A percentile compares a stretch with the other conserved stretches of the same genome.
Evolutionary conservation across 2,888 invertebrate genomes (phyloP).

Genomic region (Celastrina argiolus): DNA sequence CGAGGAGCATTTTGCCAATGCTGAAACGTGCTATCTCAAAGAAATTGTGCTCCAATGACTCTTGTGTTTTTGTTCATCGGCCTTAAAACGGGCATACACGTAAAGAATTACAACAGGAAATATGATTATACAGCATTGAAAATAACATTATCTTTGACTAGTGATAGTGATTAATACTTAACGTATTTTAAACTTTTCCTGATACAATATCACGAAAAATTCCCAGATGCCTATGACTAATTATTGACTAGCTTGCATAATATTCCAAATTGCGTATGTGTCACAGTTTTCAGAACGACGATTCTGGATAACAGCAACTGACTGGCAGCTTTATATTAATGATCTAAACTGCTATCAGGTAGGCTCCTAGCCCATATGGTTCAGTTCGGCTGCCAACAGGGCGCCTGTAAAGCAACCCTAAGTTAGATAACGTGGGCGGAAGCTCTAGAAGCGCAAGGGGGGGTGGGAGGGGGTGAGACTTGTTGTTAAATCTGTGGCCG

Average conservation of each 20-base stretch:
- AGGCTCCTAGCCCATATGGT: no score
- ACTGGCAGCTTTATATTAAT: no score
- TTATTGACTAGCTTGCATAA: no score
- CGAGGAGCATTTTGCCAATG: background rate
- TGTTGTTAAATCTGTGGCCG: background rate
- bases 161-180: background rate
- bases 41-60: no score
- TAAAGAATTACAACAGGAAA: background rate
- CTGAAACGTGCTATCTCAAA: no score
- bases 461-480: background rate
- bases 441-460: conserved; percentile 12
- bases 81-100: background rate
- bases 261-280: no score
- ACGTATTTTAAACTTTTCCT: background rate
- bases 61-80: no score
- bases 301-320: no score
- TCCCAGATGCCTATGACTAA: background rate
- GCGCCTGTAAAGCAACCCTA: background rate
- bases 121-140: background rate
- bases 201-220: background rate
- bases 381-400: no score
- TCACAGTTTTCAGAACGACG: no score
- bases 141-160: background rate
- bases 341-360: no score
- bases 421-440: conserved; percentile 24